phyloP scores from a whole-genome alignment of 1,140 invertebrate species.

The Scaptomyza pallida region DNA sequence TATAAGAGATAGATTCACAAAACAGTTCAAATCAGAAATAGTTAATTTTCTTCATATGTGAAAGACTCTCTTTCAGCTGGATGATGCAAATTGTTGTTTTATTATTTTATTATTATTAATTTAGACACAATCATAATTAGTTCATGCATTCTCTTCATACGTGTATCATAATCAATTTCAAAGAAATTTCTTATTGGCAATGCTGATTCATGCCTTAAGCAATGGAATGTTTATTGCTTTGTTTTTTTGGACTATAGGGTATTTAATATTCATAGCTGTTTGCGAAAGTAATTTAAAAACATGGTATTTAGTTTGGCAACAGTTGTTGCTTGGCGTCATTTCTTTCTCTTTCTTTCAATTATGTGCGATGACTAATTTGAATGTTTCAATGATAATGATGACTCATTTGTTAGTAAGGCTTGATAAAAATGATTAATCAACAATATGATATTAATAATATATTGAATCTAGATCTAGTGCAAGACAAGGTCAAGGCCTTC shows the following conservation, averaged over 20 bases:
- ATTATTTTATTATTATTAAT: no score
- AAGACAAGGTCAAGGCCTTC: slow-evolving; percentile 40
- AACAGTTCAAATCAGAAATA: no score
- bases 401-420: slow-evolving; percentile 40
- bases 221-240: slow-evolving; percentile 1
- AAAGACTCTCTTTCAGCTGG: no score
- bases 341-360: no score
- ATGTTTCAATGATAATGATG: slow-evolving; percentile 14
- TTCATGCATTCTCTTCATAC: no score
- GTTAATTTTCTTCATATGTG: no score
- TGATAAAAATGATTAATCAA: slow-evolving; percentile 53
- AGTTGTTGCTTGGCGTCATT: slow-evolving; percentile 29
- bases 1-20: no score
- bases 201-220: not conserved
- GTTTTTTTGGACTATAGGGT: slow-evolving; percentile 9
- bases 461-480: slow-evolving; percentile 34
- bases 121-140: no score
- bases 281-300: slow-evolving; percentile 13
- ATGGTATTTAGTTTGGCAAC: slow-evolving; percentile 18
- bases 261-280: slow-evolving; percentile 3
- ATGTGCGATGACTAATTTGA: slow-evolving; percentile 66
- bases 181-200: no score
- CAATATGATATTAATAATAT: slow-evolving; percentile 30
- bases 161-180: no score
- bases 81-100: no score